Evolutionary conservation across 2,113 vertebrate genomes (phyloP).

Genomic region (Oreocharis arfaki): DNA sequence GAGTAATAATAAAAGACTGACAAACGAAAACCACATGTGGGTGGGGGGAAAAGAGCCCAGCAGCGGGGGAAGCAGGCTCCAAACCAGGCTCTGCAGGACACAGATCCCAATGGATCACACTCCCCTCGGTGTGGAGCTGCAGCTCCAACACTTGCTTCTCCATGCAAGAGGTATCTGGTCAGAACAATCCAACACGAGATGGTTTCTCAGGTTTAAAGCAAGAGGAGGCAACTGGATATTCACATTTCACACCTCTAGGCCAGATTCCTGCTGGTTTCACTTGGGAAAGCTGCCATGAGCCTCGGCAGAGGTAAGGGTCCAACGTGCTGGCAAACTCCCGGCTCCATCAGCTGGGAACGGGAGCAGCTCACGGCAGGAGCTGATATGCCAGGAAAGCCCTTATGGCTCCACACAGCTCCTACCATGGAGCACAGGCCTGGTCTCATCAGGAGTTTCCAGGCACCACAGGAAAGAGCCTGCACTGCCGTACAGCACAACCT

Average conservation of each 20-base stretch:
- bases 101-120: not conserved
- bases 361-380: not conserved
- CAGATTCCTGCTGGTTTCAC: not conserved
- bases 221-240: not conserved
- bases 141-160: not conserved
- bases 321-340: not conserved
- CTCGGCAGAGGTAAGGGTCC: not conserved
- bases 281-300: not conserved
- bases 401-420: not conserved
- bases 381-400: not conserved
- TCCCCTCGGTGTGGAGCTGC: not conserved
- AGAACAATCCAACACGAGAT: not conserved
- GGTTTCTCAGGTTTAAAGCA: not conserved
- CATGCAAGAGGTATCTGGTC: not conserved
- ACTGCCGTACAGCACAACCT: not conserved
- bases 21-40: slow-evolving; percentile 26
- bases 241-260: not conserved
- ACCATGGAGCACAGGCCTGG: not conserved
- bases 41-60: not conserved
- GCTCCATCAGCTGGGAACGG: not conserved
- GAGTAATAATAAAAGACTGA: slow-evolving; percentile 39
- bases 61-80: not conserved
- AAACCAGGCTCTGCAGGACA: not conserved
- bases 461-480: not conserved
- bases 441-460: not conserved